phyloP scores from a whole-genome alignment of 2,888 invertebrate species.

The Acanthoscelides obtectus region DNA sequence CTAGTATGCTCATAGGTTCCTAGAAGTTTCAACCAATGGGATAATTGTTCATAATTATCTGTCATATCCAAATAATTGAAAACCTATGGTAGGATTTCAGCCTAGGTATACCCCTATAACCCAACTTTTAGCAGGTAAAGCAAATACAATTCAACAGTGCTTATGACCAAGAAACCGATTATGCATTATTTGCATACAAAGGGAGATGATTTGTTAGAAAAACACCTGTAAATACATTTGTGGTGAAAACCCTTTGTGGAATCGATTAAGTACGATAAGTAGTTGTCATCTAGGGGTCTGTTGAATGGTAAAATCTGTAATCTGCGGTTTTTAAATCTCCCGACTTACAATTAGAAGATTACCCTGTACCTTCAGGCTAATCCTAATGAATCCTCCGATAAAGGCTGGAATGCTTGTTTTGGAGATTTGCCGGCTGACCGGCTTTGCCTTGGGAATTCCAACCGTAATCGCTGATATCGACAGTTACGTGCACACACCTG shows the following conservation, averaged over 20 bases:
- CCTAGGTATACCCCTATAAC: too few species aligned
- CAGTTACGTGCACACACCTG: background rate
- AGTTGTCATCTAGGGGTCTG: background rate
- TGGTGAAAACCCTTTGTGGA: background rate
- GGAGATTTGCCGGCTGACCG: background rate
- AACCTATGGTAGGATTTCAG: too few species aligned
- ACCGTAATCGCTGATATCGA: background rate
- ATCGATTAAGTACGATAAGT: background rate
- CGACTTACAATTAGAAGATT: background rate
- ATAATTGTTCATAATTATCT: too few species aligned
- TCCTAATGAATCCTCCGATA: background rate
- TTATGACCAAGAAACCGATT: background rate
- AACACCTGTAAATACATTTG: background rate
- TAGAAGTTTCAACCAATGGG: too few species aligned
- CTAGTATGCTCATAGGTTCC: too few species aligned
- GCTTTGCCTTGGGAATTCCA: background rate
- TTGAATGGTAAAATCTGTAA: too few species aligned
- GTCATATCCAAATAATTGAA: too few species aligned
- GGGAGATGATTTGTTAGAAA: background rate
- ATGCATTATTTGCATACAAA: background rate
- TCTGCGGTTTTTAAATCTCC: background rate
- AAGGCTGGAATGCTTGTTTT: background rate
- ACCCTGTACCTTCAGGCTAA: background rate
- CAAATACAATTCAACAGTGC: background rate
- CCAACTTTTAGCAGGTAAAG: background rate